phyloP scores from a whole-genome alignment of 2,113 vertebrate genomes.

The Microcebus lehilahytsara region DNA sequence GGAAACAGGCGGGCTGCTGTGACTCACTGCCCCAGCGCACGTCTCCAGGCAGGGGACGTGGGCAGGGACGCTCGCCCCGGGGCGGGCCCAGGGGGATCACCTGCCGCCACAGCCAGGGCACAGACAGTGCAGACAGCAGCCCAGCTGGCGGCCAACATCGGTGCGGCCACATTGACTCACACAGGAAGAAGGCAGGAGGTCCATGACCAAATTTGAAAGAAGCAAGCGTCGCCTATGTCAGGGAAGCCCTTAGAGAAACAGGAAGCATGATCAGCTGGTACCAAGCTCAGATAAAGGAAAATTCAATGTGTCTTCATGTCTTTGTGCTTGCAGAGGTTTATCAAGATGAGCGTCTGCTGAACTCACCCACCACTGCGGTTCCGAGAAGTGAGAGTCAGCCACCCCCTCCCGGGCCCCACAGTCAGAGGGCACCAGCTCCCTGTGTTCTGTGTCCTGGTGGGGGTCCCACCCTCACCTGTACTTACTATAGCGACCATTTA shows the following conservation, averaged over 20 bases:
- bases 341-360: not conserved
- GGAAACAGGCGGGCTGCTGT: not conserved
- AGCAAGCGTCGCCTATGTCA: not conserved
- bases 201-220: constrained; percentile 53
- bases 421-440: not conserved
- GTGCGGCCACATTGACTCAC: constrained; percentile 56
- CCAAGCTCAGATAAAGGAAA: not conserved
- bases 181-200: constrained; percentile 44
- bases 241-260: constrained; percentile 51
- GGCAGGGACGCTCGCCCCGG: not conserved
- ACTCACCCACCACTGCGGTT: not conserved
- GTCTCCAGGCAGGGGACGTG: constrained; percentile 2
- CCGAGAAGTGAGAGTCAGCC: not conserved
- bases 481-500: not conserved
- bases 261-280: constrained; percentile 33
- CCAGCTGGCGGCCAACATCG: not conserved
- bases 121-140: not conserved
- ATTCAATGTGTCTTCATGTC: not conserved
- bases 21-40: constrained; percentile 48
- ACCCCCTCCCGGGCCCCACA: no score
- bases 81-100: constrained; percentile 3
- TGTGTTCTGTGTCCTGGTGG: not conserved
- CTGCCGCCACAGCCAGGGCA: constrained; percentile 3
- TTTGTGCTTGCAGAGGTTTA: not conserved
- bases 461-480: not conserved